phyloP scores from a whole-genome alignment of 2,113 vertebrate genomes.

The Eurystomus gularis region DNA sequence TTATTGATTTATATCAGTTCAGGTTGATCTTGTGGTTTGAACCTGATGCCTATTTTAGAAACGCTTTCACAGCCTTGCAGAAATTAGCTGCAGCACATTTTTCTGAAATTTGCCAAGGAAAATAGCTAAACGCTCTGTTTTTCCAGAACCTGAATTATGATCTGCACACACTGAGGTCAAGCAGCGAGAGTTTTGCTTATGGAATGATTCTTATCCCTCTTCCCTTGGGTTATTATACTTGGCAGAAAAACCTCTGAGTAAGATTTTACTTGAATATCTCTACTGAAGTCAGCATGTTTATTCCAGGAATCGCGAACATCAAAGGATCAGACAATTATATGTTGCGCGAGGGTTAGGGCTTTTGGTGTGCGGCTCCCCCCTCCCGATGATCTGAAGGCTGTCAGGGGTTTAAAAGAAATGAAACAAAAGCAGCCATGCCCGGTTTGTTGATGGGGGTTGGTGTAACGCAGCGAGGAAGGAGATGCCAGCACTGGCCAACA shows the following conservation, averaged over 20 bases:
- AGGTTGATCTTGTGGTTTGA: conserved; percentile 70
- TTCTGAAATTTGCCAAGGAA: conserved; percentile 69
- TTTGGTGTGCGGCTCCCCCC: neutral
- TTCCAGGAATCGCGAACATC: conserved; percentile 47
- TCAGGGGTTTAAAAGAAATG: neutral
- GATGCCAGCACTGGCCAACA: neutral
- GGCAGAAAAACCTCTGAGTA: conserved; percentile 66
- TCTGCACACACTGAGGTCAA: conserved; percentile 66
- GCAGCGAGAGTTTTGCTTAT: conserved; percentile 59
- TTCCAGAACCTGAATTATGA: conserved; percentile 69
- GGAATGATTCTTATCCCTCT: conserved; percentile 67
- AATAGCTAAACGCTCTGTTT: conserved; percentile 62
- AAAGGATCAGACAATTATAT: conserved; percentile 50
- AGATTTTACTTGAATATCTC: conserved; percentile 70
- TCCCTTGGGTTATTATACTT: conserved; percentile 67
- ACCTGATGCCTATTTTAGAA: conserved; percentile 69
- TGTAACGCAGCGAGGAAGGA: accelerated
- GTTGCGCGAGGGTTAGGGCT: conserved; percentile 37
- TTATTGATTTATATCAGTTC: conserved; percentile 71
- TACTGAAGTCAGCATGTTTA: conserved; percentile 64
- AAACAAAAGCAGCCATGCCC: neutral
- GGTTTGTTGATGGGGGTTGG: accelerated
- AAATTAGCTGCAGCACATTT: conserved; percentile 66
- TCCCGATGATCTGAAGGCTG: neutral
- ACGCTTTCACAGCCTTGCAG: conserved; percentile 63